phyloP scores from a whole-genome alignment of 30 jellyfish, hydroid and myxozoan species.

The Aurelia coerulea region DNA sequence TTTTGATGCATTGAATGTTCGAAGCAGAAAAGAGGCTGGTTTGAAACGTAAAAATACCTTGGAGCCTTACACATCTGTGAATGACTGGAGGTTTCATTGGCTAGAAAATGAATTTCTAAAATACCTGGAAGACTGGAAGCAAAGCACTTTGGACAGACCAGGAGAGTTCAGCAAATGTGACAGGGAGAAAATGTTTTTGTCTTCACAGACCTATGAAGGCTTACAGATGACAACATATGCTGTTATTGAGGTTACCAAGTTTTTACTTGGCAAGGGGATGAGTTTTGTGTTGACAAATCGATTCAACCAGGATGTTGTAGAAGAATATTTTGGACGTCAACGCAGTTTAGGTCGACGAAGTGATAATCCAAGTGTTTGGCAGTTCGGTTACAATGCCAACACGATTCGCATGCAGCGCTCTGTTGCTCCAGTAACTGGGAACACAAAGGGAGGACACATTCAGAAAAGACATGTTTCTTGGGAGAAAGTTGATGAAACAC shows the following conservation, averaged over 20 bases:
- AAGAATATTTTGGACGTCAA: slow-evolving; percentile 62
- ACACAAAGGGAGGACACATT: slow-evolving; percentile 48
- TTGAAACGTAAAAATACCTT: slow-evolving; percentile 35
- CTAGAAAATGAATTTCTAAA: too few relatives aligned
- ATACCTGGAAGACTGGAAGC: too few relatives aligned
- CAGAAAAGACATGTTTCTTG: slow-evolving; percentile 35
- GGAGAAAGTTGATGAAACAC: slow-evolving; percentile 13
- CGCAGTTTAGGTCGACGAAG: slow-evolving; percentile 46
- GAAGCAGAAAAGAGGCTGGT: slow-evolving; percentile 49
- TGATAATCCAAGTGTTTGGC: slow-evolving; percentile 56
- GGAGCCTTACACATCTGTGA: slow-evolving; percentile 41
- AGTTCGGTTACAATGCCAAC: slow-evolving; percentile 43
- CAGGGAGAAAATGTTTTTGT: slow-evolving; percentile 55
- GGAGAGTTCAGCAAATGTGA: slow-evolving; percentile 37
- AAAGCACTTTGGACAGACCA: slow-evolving; percentile 29
- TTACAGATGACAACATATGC: slow-evolving; percentile 42
- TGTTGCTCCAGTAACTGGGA: slow-evolving; percentile 44
- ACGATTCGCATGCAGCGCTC: slow-evolving; percentile 9
- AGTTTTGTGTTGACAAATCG: slow-evolving; percentile 37
- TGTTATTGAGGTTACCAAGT: slow-evolving; percentile 41
- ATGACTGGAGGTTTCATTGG: too few relatives aligned
- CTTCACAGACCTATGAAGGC: slow-evolving; percentile 71
- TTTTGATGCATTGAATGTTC: slow-evolving; percentile 70
- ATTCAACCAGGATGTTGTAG: slow-evolving; percentile 57
- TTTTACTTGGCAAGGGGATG: slow-evolving; percentile 36